phyloP scores from a whole-genome alignment of 1,140 invertebrate genomes.

The Zaprionus kolodkinae region DNA sequence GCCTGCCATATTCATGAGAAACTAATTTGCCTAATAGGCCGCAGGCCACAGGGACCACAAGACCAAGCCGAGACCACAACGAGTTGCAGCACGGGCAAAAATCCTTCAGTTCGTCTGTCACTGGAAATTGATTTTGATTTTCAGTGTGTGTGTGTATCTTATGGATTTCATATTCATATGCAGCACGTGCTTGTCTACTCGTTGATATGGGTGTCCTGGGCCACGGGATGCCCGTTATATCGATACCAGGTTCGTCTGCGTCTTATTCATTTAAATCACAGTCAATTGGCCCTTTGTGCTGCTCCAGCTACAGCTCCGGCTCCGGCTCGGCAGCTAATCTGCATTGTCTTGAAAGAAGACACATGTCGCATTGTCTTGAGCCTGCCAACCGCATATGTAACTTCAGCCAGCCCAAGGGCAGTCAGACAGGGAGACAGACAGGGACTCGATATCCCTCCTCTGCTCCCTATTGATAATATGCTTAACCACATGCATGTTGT shows the following conservation, averaged over 20 bases:
- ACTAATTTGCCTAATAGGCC: slow-evolving; percentile 69
- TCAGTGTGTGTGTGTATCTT: slow-evolving; percentile 20
- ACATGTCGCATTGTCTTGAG: slow-evolving; percentile 57
- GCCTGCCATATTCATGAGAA: slow-evolving; percentile 33
- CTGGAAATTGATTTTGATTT: slow-evolving; percentile 57
- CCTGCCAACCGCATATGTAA: slow-evolving; percentile 47
- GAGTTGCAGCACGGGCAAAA: slow-evolving; percentile 14
- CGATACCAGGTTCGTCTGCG: background rate
- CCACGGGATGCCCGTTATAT: background rate
- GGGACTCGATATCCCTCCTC: background rate
- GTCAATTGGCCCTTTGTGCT: slow-evolving; percentile 55
- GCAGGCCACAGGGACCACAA: slow-evolving; percentile 42
- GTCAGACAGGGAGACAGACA: slow-evolving; percentile 4
- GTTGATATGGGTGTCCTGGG: slow-evolving; percentile 56
- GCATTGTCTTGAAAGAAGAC: slow-evolving; percentile 60
- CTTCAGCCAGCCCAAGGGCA: slow-evolving; percentile 5
- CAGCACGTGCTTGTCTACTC: slow-evolving; percentile 37
- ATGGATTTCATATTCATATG: slow-evolving; percentile 57
- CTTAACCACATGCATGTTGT: slow-evolving; percentile 40
- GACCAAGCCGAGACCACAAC: background rate
- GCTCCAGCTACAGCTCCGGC: background rate
- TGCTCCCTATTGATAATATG: slow-evolving; percentile 56
- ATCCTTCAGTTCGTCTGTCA: slow-evolving; percentile 50
- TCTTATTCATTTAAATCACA: slow-evolving; percentile 73
- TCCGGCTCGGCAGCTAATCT: slow-evolving; percentile 62